These are phyloP conservation scores for Hypotaenidia okinawae DNA, from an alignment of 2,797 vertebrate species.

Conservation along the genomic window DNA sequence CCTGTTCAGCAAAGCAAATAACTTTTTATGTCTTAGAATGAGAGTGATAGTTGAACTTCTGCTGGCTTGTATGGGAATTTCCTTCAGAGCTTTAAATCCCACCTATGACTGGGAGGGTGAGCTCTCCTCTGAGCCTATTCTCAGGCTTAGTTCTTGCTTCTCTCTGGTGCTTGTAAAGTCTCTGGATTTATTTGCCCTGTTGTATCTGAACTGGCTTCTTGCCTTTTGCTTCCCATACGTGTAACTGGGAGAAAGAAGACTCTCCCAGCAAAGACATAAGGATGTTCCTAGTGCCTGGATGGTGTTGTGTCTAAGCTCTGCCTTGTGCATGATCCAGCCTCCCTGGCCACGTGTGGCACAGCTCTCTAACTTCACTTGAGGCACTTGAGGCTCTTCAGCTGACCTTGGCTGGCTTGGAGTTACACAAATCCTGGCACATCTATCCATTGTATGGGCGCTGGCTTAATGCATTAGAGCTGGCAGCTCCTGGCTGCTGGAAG, in stretches of 20 bases:
- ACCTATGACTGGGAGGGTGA: background rate
- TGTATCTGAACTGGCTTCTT: background rate
- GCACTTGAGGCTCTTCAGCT: background rate
- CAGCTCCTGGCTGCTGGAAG: background rate
- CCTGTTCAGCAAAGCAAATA: background rate
- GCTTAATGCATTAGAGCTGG: background rate
- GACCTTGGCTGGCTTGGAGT: background rate
- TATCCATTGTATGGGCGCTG: background rate
- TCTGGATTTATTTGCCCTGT: background rate
- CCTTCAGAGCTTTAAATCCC: background rate
- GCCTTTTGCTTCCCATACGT: background rate
- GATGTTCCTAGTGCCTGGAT: background rate
- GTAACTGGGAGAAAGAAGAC: background rate
- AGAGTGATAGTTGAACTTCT: background rate
- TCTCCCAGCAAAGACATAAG: fast-evolving
- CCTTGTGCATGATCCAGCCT: background rate
- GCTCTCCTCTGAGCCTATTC: background rate
- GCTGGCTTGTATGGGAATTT: background rate
- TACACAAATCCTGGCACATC: background rate
- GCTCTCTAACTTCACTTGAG: background rate
- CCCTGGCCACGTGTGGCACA: background rate
- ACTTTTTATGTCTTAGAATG: background rate
- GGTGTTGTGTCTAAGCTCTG: background rate
- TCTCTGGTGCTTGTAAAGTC: background rate
- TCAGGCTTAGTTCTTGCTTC: background rate